Conservation (phyloP, 2,113 vertebrate genomes). For the Oxygymnocypris stewartii region DNA sequence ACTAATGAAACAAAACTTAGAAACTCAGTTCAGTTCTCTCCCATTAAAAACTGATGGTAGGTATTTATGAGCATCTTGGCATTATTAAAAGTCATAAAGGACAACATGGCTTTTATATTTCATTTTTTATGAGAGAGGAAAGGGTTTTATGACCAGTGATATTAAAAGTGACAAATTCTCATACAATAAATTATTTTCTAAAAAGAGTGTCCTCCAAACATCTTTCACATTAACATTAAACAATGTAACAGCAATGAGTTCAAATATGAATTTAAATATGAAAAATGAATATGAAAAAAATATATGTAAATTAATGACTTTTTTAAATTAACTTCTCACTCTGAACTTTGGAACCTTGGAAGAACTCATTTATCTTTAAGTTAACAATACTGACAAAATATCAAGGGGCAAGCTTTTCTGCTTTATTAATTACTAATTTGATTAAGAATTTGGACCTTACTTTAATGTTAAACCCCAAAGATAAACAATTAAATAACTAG, state of each 20-base stretch:
- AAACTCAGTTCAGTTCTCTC: neutral
- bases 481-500: no score
- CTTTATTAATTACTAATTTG: neutral
- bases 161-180: neutral
- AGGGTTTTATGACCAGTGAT: neutral
- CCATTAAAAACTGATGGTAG: neutral
- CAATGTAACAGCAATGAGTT: neutral
- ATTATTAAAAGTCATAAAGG: slow-evolving; percentile 3
- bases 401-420: neutral
- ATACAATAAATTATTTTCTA: neutral
- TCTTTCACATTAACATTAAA: neutral
- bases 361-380: neutral
- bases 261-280: neutral
- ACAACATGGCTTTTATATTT: neutral
- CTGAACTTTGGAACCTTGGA: no score
- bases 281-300: neutral
- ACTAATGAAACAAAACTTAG: neutral
- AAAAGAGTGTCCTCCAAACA: neutral
- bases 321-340: no score
- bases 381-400: neutral
- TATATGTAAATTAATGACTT: no score
- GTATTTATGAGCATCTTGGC: neutral
- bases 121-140: neutral
- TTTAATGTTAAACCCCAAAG: neutral
- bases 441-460: neutral